Percentiles rank a stretch among this genome's conserved stretches.
Conservation (phyloP, 2,888 invertebrate genomes). For the Watsonalla cultraria region DNA sequence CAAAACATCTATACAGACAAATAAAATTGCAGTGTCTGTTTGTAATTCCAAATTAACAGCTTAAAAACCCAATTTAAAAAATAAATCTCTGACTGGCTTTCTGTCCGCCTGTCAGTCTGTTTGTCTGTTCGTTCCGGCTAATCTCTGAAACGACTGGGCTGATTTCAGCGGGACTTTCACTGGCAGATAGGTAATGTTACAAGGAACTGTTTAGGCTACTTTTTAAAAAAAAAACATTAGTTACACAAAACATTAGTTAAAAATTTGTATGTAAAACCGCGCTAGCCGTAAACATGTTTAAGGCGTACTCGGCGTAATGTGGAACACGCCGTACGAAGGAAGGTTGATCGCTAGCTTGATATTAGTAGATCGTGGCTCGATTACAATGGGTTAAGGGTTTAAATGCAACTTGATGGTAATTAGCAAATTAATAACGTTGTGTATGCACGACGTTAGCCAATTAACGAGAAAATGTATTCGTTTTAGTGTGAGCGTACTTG, state of each 20-base stretch:
- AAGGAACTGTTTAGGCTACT: too few species aligned
- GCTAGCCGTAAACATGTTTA: constrained; percentile 16
- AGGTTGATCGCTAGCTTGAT: constrained; percentile 16
- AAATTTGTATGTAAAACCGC: constrained; percentile 22
- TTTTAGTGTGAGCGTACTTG: constrained; percentile 42
- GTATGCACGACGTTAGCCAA: constrained; percentile 28
- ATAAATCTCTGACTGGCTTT: too few species aligned
- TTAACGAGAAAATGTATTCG: constrained; percentile 45
- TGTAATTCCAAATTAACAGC: too few species aligned
- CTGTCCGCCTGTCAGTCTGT: too few species aligned
- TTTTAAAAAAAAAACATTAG: too few species aligned
- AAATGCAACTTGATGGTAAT: constrained; percentile 23
- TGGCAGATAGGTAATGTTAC: too few species aligned
- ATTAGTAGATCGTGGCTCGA: constrained; percentile 29
- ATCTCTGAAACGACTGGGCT: too few species aligned
- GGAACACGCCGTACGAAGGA: constrained; percentile 8
- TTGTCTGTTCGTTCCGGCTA: too few species aligned
- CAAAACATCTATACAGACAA: too few species aligned
- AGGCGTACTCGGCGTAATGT: constrained; percentile 17
- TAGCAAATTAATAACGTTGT: constrained; percentile 23
- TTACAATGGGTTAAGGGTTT: constrained; percentile 28
- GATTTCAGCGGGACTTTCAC: too few species aligned
- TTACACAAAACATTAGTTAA: neutral
- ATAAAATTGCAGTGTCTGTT: too few species aligned
- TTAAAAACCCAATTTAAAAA: too few species aligned